Percentiles rank a stretch among this genome's conserved stretches.
Evolutionary conservation across 2,888 invertebrate species (phyloP).

Genomic region (Habrosyne pyritoides): DNA sequence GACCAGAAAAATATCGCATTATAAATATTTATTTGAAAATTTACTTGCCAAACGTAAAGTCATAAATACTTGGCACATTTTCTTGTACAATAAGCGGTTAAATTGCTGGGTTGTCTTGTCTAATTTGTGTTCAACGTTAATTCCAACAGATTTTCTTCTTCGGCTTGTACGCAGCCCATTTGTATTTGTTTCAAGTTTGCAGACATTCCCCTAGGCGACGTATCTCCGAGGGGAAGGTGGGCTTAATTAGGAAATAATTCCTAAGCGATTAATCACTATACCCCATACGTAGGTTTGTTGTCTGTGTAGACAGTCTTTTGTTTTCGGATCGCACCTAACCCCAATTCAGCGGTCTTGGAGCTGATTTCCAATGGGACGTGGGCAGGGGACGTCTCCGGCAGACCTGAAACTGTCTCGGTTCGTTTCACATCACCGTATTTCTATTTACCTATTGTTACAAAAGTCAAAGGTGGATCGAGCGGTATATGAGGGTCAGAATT

Average conservation of each 20-base stretch:
- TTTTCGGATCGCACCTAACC: slow-evolving; percentile 44
- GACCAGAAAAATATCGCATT: not conserved
- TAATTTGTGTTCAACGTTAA: slow-evolving; percentile 66
- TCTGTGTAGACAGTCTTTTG: slow-evolving; percentile 44
- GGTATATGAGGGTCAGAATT: not conserved
- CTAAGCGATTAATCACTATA: slow-evolving; percentile 79
- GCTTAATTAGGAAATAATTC: slow-evolving; percentile 83
- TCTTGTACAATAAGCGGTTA: not conserved
- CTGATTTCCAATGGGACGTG: slow-evolving; percentile 71
- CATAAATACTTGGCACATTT: not conserved
- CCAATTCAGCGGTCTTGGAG: slow-evolving; percentile 51
- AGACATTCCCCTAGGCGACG: slow-evolving; percentile 62
- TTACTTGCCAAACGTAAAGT: not conserved
- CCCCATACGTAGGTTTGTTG: slow-evolving; percentile 45
- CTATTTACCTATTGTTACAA: slow-evolving; percentile 65
- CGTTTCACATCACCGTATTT: slow-evolving; percentile 66
- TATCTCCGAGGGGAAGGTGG: slow-evolving; percentile 69
- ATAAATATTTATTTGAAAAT: not conserved
- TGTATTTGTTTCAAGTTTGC: slow-evolving; percentile 66
- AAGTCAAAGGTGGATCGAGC: slow-evolving; percentile 60
- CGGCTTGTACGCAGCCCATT: slow-evolving; percentile 54
- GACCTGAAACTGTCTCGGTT: slow-evolving; percentile 77
- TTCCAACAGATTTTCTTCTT: slow-evolving; percentile 69
- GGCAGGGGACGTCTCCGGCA: slow-evolving; percentile 63
- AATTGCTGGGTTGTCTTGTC: slow-evolving; percentile 26